Evolutionary conservation across 2,888 invertebrate species (phyloP).

Genomic region (Aspidapion aeneum): DNA sequence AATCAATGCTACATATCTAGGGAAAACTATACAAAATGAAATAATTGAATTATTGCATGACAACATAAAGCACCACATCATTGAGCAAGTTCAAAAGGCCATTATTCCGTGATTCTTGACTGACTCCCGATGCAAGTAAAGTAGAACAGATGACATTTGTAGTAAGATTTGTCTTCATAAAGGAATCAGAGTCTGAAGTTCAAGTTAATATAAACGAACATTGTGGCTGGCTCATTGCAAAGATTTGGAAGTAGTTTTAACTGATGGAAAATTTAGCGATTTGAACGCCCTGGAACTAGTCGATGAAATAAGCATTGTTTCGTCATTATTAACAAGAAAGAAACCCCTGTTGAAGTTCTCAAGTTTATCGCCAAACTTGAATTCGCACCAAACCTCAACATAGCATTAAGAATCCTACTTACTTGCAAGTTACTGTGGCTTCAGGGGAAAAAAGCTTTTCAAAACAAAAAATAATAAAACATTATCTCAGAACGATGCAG

Average conservation of each 20-base stretch:
- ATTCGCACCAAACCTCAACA: not conserved
- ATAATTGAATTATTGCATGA: not conserved
- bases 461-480: conserved; percentile 28
- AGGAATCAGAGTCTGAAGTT: not conserved
- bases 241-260: not conserved
- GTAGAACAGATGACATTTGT: not conserved
- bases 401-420: conserved; percentile 10
- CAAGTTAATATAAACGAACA: not conserved
- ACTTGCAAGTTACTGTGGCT: conserved; percentile 7
- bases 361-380: not conserved
- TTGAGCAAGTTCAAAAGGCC: not conserved
- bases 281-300: not conserved
- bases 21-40: not conserved
- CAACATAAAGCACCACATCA: not conserved
- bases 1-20: not conserved
- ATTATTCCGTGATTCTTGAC: not conserved
- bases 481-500: conserved; percentile 21
- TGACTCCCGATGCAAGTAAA: not conserved
- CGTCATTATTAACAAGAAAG: conserved; percentile 1
- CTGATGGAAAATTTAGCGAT: not conserved
- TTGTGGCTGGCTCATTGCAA: not conserved
- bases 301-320: conserved; percentile 5
- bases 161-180: not conserved
- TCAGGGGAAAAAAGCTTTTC: conserved; percentile 22
- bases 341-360: not conserved